Evolutionary conservation across 2,113 vertebrate genomes (phyloP), one percentile per base, ranked within the genome.

Genomic region (Setophaga petechia): DNA sequence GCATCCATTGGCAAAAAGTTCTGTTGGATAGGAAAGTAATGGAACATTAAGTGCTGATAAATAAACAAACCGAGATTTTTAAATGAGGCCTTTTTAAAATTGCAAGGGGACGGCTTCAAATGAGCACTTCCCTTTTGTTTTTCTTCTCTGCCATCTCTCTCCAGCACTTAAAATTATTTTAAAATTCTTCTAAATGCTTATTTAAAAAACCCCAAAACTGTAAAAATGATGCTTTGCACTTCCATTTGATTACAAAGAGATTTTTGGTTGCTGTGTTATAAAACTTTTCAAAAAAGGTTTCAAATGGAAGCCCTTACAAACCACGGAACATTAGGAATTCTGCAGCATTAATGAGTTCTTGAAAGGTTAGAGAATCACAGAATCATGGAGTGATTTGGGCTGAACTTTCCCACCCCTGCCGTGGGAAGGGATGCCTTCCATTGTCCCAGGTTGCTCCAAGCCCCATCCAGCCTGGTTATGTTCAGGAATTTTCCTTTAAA

Each of bases 401-500:
- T 83, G 79, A 76, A 3, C 10, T 83, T 35, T 35, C 2, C n/a
- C 46, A 61, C 4, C 5, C 46, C 16, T 54, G 62, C 62, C 54
- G 10, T 18, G 47, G 37, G 3, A 16, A 52, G 28, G 16, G 30
- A 47, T n/a, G 47, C 11, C 69, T 62, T 69, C 71, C 55, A 27
- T 41, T 30, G 8, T 5, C 14, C 30, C 87, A 68, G 71, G 5
- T 3, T 55, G 30, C 47, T 83, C 47, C 62, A 65, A 57, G 13
- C 24, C n/a, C 57, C 0, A 0, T 43, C 43, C 51, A 46, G 0
- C 13, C 33, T n/a, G 16, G 23, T 35, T 62, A 67, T 90, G 55
- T 27, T 67, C 35, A 55, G 92, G 47, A 90, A 72, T 92, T 71
- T 84, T 74, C 78, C 83, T 89, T 71, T 30, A 18, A 91, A 79